These are phyloP conservation scores for Meteorus sp. DNA, from an alignment of 1,140 invertebrate species.

Conservation along the genomic window DNA sequence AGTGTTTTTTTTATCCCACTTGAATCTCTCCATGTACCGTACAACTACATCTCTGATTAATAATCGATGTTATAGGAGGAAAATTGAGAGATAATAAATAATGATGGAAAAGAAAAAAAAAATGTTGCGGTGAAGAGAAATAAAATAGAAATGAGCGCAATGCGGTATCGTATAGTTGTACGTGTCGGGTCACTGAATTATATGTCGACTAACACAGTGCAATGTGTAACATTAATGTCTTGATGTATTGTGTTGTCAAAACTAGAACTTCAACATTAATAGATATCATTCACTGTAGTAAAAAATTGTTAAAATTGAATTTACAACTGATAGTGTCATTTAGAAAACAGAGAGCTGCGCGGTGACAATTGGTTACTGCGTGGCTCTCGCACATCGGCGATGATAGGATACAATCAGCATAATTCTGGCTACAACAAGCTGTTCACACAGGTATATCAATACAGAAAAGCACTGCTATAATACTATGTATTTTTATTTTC, in stretches of 20 bases:
- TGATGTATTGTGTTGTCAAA: too few species aligned
- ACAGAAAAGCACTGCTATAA: too few species aligned
- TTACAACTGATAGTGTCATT: background rate
- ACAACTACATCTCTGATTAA: too few species aligned
- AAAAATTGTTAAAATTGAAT: too few species aligned
- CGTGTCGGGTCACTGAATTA: too few species aligned
- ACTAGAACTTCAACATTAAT: too few species aligned
- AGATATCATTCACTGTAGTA: too few species aligned
- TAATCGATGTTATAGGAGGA: too few species aligned
- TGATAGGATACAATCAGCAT: slow-evolving; percentile 80
- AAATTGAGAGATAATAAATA: too few species aligned
- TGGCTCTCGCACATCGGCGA: slow-evolving; percentile 52
- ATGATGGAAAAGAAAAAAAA: background rate
- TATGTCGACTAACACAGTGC: too few species aligned
- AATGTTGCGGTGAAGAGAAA: background rate
- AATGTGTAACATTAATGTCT: background rate
- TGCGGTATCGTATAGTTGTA: slow-evolving; percentile 36
- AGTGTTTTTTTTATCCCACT: too few species aligned
- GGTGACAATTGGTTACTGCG: slow-evolving; percentile 30
- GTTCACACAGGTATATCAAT: slow-evolving; percentile 75
- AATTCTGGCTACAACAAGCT: slow-evolving; percentile 86
- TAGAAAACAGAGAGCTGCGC: slow-evolving; percentile 33
- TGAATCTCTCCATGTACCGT: too few species aligned
- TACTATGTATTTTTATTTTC: background rate
- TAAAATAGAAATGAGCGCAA: slow-evolving; percentile 24